A percentile compares a stretch with the other conserved stretches of the same genome.
These are phyloP conservation scores for Hassar affinis DNA, from an alignment of 2,113 vertebrate genomes.

Conservation along the genomic window DNA sequence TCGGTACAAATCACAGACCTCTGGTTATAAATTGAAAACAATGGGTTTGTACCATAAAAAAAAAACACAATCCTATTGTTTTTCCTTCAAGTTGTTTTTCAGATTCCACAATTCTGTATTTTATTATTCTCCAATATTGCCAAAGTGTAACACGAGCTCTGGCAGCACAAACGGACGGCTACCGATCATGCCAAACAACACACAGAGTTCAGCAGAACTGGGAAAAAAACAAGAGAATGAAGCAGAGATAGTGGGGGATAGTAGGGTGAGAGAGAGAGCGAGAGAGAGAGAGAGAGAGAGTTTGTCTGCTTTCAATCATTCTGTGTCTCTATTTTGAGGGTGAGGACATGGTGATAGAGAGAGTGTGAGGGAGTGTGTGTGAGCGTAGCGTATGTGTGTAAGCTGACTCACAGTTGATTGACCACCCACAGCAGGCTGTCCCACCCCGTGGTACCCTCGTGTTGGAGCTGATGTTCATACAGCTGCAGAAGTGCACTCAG, in stretches of 20 bases:
- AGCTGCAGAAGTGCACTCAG: conserved; percentile 84
- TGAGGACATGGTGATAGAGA: not conserved
- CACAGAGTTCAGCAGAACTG: not conserved
- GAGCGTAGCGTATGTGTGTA: not conserved
- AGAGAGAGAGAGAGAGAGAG: not conserved
- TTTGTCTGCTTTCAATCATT: not conserved
- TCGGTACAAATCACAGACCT: not conserved
- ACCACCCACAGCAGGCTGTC: conserved; percentile 96
- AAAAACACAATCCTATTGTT: not conserved
- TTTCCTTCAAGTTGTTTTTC: not conserved
- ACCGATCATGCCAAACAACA: not conserved
- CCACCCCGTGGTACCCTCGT: conserved; percentile 97
- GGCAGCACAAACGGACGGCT: not conserved
- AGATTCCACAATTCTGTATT: not conserved
- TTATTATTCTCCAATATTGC: not conserved
- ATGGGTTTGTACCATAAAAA: not conserved
- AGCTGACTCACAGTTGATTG: conserved; percentile 90
- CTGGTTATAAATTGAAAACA: not conserved
- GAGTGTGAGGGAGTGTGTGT: not conserved
- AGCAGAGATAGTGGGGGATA: not conserved
- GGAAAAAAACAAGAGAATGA: not conserved
- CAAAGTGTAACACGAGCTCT: conserved; percentile 5
- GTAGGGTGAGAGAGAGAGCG: no score
- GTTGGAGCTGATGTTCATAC: conserved; percentile 92
- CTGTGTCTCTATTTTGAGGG: not conserved